Conservation (phyloP, 2,888 invertebrate species). For the Belgica antarctica region DNA sequence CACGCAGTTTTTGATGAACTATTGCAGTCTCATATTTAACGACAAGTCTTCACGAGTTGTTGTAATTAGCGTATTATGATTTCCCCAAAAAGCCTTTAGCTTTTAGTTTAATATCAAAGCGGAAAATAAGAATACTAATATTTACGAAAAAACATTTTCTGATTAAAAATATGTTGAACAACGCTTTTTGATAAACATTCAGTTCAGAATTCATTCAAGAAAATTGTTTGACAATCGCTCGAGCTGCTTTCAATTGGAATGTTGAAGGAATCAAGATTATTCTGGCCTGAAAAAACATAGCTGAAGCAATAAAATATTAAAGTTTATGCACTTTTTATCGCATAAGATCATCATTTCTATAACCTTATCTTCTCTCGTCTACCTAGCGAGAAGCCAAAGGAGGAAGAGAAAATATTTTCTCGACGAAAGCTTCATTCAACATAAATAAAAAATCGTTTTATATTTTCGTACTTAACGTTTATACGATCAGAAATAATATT, state of each 20-base stretch:
- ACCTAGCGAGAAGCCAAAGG: not conserved
- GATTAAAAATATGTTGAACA: too few species aligned
- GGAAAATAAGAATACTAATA: not conserved
- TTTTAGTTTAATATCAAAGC: not conserved
- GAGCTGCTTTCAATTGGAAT: too few species aligned
- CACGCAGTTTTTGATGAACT: too few species aligned
- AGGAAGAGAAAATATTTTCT: not conserved
- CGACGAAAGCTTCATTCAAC: not conserved
- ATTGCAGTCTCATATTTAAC: too few species aligned
- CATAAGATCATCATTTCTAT: not conserved
- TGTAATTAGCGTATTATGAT: too few species aligned
- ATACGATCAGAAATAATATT: slow-evolving; percentile 25
- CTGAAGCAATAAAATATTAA: not conserved
- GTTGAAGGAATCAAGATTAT: slow-evolving; percentile 8
- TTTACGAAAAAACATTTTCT: too few species aligned
- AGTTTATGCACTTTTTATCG: not conserved
- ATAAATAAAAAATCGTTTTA: slow-evolving; percentile 20
- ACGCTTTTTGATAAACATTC: too few species aligned
- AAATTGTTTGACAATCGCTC: too few species aligned
- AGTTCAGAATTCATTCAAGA: too few species aligned
- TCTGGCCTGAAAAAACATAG: not conserved
- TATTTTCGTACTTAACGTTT: slow-evolving; percentile 14
- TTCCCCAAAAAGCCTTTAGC: not conserved
- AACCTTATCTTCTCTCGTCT: too few species aligned
- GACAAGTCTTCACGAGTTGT: too few species aligned